Conservation (phyloP, 1,140 invertebrate genomes). For the Laupala kohalensis region DNA sequence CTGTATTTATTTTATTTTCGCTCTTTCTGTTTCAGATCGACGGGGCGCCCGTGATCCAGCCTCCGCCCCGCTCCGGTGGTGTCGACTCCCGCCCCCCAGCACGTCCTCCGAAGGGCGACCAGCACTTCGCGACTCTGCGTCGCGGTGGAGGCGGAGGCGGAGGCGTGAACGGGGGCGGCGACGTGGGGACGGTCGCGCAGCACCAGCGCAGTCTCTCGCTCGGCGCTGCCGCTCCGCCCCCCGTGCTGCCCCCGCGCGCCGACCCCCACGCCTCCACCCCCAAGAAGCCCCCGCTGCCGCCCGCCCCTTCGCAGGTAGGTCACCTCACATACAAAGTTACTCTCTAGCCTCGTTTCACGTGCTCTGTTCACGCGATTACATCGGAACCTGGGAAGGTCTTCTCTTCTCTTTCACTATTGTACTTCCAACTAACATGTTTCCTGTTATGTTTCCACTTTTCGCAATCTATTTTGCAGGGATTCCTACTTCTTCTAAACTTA, state of each 20-base stretch:
- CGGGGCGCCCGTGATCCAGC: slow-evolving; percentile 4
- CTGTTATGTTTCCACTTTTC: too few species aligned
- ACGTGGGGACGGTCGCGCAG: background rate
- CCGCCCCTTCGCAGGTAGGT: slow-evolving; percentile 46
- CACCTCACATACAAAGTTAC: slow-evolving; percentile 14
- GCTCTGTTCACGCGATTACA: too few species aligned
- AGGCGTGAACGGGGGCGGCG: background rate
- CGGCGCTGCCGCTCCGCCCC: slow-evolving; percentile 19
- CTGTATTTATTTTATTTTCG: too few species aligned
- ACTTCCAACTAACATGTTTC: too few species aligned
- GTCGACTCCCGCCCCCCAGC: background rate
- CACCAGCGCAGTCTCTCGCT: background rate
- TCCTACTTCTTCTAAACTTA: too few species aligned
- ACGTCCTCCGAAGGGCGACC: slow-evolving; percentile 4
- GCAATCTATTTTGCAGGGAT: too few species aligned
- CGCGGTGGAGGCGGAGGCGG: slow-evolving; percentile 1
- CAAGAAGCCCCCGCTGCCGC: slow-evolving; percentile 56
- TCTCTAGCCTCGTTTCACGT: too few species aligned
- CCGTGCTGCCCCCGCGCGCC: slow-evolving; percentile 40
- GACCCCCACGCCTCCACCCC: slow-evolving; percentile 29
- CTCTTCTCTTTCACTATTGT: too few species aligned
- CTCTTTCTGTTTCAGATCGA: too few species aligned
- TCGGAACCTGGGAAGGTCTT: too few species aligned
- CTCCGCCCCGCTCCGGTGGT: background rate
- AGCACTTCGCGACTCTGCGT: background rate